Percentiles rank a stretch among this genome's conserved stretches.
These are phyloP conservation scores for Drosophila neotestacea DNA, from an alignment of 2,888 invertebrate species.

Conservation along the genomic window DNA sequence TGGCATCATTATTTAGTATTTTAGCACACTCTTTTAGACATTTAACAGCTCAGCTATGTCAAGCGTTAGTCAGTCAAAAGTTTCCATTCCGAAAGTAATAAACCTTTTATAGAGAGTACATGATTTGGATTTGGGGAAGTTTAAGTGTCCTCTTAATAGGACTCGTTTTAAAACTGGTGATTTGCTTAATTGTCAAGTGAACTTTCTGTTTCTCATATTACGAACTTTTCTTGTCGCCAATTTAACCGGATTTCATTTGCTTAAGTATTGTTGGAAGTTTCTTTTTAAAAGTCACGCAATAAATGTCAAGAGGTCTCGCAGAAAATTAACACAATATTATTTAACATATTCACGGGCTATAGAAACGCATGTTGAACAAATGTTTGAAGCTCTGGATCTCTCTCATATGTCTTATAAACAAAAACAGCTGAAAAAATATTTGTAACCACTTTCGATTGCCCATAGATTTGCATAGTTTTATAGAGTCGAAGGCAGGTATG, in stretches of 20 bases:
- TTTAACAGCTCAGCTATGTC: not conserved
- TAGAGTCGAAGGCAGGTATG: constrained; percentile 1
- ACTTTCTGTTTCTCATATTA: constrained; percentile 6
- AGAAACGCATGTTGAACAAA: constrained; percentile 8
- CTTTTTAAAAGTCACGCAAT: constrained; percentile 9
- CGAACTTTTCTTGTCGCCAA: not conserved
- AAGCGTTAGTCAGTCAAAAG: not conserved
- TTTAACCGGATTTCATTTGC: constrained; percentile 2
- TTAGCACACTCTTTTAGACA: not conserved
- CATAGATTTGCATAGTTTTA: constrained; percentile 49
- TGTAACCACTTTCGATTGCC: constrained; percentile 57
- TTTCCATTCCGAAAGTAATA: constrained; percentile 7
- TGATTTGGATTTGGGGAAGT: not conserved
- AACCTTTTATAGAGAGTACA: constrained; percentile 15
- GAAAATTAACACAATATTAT: constrained; percentile 39
- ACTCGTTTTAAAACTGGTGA: not conserved
- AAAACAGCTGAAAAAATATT: constrained; percentile 27
- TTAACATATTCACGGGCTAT: constrained; percentile 17
- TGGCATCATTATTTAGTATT: constrained; percentile 1
- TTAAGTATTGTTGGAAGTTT: constrained; percentile 1
- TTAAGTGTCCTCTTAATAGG: constrained; percentile 3
- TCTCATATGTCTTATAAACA: constrained; percentile 4
- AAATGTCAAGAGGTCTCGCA: constrained; percentile 20
- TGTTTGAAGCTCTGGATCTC: constrained; percentile 14
- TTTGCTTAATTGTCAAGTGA: not conserved